Base-by-base conservation (phyloP, 2,888 invertebrate genomes). In the Siphlonurus alternatus region DNA sequence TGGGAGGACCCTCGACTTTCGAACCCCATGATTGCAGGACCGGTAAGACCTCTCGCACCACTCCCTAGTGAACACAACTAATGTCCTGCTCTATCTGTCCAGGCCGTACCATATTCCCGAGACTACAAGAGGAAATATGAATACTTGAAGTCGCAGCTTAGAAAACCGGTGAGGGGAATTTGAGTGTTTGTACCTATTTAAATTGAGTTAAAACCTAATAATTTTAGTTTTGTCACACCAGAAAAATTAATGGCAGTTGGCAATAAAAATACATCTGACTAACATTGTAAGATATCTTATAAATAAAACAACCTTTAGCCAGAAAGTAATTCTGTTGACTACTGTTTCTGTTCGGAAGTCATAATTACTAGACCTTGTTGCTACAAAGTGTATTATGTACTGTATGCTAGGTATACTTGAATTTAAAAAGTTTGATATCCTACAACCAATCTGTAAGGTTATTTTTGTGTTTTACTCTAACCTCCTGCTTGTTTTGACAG, bases 51-150 rank as follows among this genome's bases (percentile, higher is more conserved):
- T 23, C 63, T 60, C 23, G 24, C 22, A 59, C 61, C 24, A 10
- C 25, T 25, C 25, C 56, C 51, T 63, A 20, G 18, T 59, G 23
- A 63, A 25, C 25, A 51, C 60, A 56, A 23, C 23, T 22, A 54
- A 23, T 60, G 23, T 62, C 59, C 63, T 66, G 66, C 63, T 61
- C 65, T 66, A 63, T 63, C 64, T 69, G 75, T 76, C 63, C 74
- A 83, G 81, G 97, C 97, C 68, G 94, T 98, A 74, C 97, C 97
- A 38, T 99, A 99, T 80, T 97, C 97, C 61, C 83, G 97, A 73
- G 97, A 98, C 80, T 99, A 98, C 79, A 98, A 98, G 77, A 85
- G 95, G 72, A 99, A 99, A 79, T 98, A 98, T 78, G 97, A 98
- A 78, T 98, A 95, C 77, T 88, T 99, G 78, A 94, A 97, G 79